phyloP scores from a whole-genome alignment of 2,797 vertebrate genomes.

The Gephyroberyx darwinii region DNA sequence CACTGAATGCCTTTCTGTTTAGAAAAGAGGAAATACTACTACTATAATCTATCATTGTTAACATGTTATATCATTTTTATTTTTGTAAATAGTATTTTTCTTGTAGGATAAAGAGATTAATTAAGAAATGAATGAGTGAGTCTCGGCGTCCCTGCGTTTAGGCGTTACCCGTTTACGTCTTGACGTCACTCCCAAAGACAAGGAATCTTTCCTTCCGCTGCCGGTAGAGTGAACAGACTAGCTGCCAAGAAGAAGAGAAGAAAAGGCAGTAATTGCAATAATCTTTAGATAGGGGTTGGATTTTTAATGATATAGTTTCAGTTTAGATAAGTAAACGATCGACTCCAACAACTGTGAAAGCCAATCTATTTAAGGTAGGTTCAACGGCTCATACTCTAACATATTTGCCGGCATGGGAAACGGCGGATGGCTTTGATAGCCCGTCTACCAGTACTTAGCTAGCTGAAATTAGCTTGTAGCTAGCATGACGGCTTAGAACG shows the following conservation, averaged over 20 bases:
- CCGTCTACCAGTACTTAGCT: background rate
- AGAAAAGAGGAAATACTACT: too few relatives aligned
- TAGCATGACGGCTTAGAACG: background rate
- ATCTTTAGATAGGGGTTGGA: background rate
- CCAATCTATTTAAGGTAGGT: conserved; percentile 49
- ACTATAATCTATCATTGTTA: too few relatives aligned
- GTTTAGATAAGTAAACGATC: background rate
- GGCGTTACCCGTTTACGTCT: conserved; percentile 35
- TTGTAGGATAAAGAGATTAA: too few relatives aligned
- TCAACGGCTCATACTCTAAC: background rate
- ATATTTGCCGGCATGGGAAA: conserved; percentile 43
- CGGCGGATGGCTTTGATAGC: conserved; percentile 44
- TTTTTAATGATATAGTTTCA: conserved; percentile 11
- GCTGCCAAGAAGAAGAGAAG: conserved; percentile 42
- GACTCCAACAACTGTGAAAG: conserved; percentile 5
- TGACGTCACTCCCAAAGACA: conserved; percentile 51
- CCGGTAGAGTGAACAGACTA: conserved; percentile 62
- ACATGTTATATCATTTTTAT: too few relatives aligned
- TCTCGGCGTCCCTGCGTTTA: conserved; percentile 20
- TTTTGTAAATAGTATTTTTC: too few relatives aligned
- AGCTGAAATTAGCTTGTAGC: conserved; percentile 18
- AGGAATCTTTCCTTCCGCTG: conserved; percentile 57
- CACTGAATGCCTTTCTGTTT: too few relatives aligned
- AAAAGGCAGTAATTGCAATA: conserved; percentile 42
- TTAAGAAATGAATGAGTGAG: too few relatives aligned